Evolutionary conservation across 2,888 invertebrate species (phyloP).

Genomic region (Drosophila colorata): DNA sequence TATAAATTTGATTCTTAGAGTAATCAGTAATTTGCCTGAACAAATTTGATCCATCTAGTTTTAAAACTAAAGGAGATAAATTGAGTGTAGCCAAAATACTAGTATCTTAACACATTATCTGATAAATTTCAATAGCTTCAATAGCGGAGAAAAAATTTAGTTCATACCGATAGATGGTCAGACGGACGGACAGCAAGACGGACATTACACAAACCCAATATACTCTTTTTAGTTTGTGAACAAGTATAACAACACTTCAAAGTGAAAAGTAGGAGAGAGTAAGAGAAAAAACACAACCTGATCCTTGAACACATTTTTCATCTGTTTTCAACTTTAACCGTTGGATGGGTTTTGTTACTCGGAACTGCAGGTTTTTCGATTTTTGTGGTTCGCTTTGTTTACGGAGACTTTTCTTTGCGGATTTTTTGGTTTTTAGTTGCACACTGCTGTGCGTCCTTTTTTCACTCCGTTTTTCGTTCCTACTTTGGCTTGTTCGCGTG

Average conservation of each 20-base stretch:
- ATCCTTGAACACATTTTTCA: slow-evolving; percentile 54
- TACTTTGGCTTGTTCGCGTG: slow-evolving; percentile 23
- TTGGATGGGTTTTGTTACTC: slow-evolving; percentile 31
- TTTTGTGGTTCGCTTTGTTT: slow-evolving; percentile 60
- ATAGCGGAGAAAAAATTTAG: no score
- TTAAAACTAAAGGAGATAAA: no score
- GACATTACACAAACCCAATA: no score
- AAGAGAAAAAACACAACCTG: slow-evolving; percentile 1
- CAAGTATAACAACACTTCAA: slow-evolving; percentile 26
- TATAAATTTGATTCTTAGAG: no score
- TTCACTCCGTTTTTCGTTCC: slow-evolving; percentile 8
- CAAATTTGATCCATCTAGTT: no score
- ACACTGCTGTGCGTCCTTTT: slow-evolving; percentile 26
- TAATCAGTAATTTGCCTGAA: no score
- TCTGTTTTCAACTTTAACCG: slow-evolving; percentile 36
- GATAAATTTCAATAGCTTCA: no score
- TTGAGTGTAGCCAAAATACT: no score
- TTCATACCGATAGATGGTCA: no score
- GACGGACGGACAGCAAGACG: no score
- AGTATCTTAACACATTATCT: no score
- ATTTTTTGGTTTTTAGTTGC: slow-evolving; percentile 59
- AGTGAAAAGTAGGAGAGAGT: slow-evolving; percentile 12
- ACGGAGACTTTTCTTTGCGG: slow-evolving; percentile 31
- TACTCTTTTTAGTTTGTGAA: not conserved
- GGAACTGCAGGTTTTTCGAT: slow-evolving; percentile 29